Conservation (phyloP, 2,113 vertebrate genomes). For the Python bivittatus region DNA sequence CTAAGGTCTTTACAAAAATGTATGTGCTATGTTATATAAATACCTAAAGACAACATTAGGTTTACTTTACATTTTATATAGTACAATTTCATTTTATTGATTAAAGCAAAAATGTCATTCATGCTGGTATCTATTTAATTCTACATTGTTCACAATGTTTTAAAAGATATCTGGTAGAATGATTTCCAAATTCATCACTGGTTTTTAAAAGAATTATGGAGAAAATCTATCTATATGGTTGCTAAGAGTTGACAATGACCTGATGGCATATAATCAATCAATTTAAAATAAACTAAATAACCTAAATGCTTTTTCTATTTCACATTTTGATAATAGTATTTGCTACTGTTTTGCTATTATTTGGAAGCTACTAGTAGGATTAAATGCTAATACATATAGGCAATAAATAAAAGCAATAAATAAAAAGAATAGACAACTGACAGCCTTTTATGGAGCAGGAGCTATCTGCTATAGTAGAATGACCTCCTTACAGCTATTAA, state of each 20-base stretch:
- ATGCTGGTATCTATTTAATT: background rate
- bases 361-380: background rate
- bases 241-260: background rate
- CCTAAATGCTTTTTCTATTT: background rate
- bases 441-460: conserved; percentile 27
- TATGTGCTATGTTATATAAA: background rate
- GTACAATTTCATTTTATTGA: background rate
- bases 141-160: background rate
- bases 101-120: background rate
- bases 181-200: background rate
- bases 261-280: background rate
- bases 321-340: background rate
- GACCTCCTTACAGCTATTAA: conserved; percentile 2
- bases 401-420: background rate
- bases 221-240: background rate
- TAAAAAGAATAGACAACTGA: background rate
- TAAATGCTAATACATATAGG: conserved; percentile 29
- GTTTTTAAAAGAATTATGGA: background rate
- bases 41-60: background rate
- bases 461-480: conserved; percentile 20
- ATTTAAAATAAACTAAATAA: background rate
- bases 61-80: background rate
- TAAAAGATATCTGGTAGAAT: background rate
- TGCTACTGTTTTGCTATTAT: background rate
- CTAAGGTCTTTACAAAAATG: background rate